Conservation (phyloP, 2,113 vertebrate species). For the Echinops telfairi region DNA sequence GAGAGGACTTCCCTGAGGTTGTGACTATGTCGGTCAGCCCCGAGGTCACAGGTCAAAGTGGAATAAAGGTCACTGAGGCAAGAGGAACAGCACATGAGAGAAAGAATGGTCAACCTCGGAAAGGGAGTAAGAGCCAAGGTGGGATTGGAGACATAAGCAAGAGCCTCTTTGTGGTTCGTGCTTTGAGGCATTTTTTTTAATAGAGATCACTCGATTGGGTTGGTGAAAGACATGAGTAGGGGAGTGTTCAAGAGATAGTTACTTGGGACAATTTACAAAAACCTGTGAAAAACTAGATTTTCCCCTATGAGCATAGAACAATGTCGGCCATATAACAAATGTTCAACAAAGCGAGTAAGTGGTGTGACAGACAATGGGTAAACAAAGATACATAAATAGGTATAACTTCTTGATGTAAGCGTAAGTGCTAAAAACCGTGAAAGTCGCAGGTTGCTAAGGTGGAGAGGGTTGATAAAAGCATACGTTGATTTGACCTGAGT, state of each 20-base stretch:
- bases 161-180: neutral
- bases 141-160: neutral
- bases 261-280: neutral
- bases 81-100: neutral
- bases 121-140: neutral
- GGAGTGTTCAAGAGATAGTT: neutral
- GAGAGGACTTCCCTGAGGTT: neutral
- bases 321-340: neutral
- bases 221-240: rapidly evolving
- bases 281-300: neutral
- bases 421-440: neutral
- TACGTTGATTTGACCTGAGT: neutral
- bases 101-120: neutral
- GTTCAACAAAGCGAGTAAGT: neutral
- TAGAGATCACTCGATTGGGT: neutral
- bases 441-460: neutral
- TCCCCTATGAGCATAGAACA: neutral
- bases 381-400: neutral
- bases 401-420: neutral
- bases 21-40: neutral
- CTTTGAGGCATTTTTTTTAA: neutral
- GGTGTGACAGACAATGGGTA: neutral
- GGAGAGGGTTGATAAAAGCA: neutral
- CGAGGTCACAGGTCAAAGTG: neutral
- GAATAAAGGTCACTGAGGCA: neutral